Evolutionary conservation across 2,797 vertebrate species (phyloP), one percentile per base, ranked within the genome.

Genomic region (Xenentodon cancila): DNA sequence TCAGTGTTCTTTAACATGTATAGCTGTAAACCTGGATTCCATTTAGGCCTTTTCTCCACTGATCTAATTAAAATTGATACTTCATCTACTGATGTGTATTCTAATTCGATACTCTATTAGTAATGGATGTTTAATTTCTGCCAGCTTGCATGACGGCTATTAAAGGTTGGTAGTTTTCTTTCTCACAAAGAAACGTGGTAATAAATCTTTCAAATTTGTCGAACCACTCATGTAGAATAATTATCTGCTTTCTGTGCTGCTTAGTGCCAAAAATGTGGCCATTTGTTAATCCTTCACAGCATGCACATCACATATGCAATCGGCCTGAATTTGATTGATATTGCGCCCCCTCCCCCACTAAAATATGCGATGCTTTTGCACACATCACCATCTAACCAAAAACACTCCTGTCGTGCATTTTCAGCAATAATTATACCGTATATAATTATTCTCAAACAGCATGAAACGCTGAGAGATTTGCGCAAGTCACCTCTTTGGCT

Each of bases 271-370:
- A 51, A 51, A 27, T 43, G 34, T 48, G 45, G 5, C 19, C 57
- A 59, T 59, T 59, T 66, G 65, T 64, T 59, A 22, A 11, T 54
- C 11, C 16, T 48, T 64, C 27, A 27, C 19, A 25, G 45, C 60
- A 52, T 17, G 1, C 50, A 59, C 30, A 42, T 56, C 48, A 67
- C 67, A 73, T 53, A 53, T 48, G 51, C 9, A 5, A 53, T 53
- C 37, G 42, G 45, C 60, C 52, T 48, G 56, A 61, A 22, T 70
- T 62, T 71, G 56, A 74, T 79, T 68, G 44, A 58, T 58, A 47
- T 47, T 16, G 43, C 27, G 9, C 3, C 21, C 21, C 48, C 4
- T 16, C 21, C 37, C 42, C 17, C 3, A 16, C 17, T 50, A 50
- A 50, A 50, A 25, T n/a, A 12, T 16, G 22, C 34, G 18, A 49